Evolutionary conservation across 2,113 vertebrate genomes (phyloP).

Genomic region (Trichechus manatus): DNA sequence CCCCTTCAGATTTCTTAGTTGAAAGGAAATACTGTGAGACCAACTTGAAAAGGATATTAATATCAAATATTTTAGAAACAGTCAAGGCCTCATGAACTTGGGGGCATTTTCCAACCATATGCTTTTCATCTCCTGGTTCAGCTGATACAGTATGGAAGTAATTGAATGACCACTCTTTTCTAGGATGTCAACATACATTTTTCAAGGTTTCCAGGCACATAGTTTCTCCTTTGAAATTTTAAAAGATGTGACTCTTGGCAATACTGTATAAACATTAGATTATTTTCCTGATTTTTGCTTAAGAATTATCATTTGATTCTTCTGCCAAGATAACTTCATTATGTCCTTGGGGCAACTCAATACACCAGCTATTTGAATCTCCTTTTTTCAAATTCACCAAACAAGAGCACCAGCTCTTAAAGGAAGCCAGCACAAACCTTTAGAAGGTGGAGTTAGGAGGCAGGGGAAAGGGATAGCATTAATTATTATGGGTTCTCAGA

Average conservation of each 20-base stretch:
- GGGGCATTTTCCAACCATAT: slow-evolving; percentile 78
- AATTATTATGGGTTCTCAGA: not conserved
- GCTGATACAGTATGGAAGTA: slow-evolving; percentile 78
- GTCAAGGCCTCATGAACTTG: slow-evolving; percentile 70
- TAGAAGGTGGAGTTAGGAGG: not conserved
- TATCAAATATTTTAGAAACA: slow-evolving; percentile 79
- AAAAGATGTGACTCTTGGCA: slow-evolving; percentile 82
- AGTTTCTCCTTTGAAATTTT: slow-evolving; percentile 78
- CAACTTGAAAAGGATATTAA: slow-evolving; percentile 71
- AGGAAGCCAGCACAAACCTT: slow-evolving; percentile 34
- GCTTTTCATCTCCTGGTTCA: slow-evolving; percentile 80
- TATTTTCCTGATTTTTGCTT: slow-evolving; percentile 72
- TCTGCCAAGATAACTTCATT: slow-evolving; percentile 81
- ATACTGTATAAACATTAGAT: slow-evolving; percentile 69
- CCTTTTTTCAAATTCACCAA: slow-evolving; percentile 62
- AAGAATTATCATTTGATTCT: slow-evolving; percentile 75
- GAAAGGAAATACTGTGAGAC: slow-evolving; percentile 73
- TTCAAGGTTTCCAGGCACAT: slow-evolving; percentile 72
- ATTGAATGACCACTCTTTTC: slow-evolving; percentile 75
- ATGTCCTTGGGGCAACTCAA: slow-evolving; percentile 68
- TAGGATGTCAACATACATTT: slow-evolving; percentile 80
- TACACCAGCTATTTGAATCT: slow-evolving; percentile 58
- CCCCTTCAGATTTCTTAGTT: slow-evolving; percentile 41
- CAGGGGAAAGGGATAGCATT: not conserved
- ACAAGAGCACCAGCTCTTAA: slow-evolving; percentile 34